phyloP scores from a whole-genome alignment of 2,113 vertebrate genomes.

The Microtus oregoni region DNA sequence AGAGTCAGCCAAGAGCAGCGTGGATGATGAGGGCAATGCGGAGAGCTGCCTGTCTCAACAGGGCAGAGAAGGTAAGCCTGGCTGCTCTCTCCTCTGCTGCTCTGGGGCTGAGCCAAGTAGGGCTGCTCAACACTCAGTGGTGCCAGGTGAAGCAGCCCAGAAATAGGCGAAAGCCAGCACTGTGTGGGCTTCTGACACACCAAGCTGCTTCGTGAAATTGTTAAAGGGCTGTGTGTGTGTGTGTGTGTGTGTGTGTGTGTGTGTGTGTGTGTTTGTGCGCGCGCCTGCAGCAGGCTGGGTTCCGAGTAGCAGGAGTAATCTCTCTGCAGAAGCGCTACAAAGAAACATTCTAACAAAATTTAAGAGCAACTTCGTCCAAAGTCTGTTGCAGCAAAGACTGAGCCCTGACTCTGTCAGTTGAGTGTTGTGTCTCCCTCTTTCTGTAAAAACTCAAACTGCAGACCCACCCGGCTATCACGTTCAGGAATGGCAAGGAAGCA shows the following conservation, averaged over 20 bases:
- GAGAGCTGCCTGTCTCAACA: slow-evolving; percentile 85
- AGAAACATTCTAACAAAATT: background rate
- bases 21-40: slow-evolving; percentile 82
- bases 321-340: background rate
- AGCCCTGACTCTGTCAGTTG: background rate
- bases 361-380: background rate
- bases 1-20: slow-evolving; percentile 86
- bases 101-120: slow-evolving; percentile 13
- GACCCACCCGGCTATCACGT: background rate
- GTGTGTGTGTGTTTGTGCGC: background rate
- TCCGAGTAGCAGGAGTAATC: slow-evolving; percentile 3
- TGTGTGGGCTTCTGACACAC: background rate
- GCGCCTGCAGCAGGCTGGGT: background rate
- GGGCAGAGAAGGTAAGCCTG: slow-evolving; percentile 91
- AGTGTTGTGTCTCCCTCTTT: background rate
- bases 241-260: background rate
- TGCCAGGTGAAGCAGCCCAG: background rate
- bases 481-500: background rate
- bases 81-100: slow-evolving; percentile 3
- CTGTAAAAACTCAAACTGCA: background rate
- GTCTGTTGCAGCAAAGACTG: background rate
- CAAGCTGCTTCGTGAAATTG: background rate
- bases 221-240: background rate
- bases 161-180: background rate
- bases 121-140: background rate